Base-by-base conservation (phyloP, 92 coral and sea anemone genomes). In the Metridium senile region DNA sequence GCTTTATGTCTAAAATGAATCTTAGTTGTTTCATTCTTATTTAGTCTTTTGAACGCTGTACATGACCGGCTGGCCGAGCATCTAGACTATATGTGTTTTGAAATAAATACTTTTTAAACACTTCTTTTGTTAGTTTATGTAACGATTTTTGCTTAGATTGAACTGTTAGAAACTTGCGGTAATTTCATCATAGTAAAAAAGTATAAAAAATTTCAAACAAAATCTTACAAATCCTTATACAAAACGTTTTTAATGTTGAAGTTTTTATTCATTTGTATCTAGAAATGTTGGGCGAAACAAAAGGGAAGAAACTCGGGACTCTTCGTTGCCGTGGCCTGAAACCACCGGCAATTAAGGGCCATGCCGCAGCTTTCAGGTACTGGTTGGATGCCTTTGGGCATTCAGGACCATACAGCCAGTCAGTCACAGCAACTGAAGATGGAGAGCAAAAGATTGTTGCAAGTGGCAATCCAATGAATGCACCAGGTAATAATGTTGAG, bases 301-400 rank as follows among this genome's bases (percentile, higher is more conserved):
- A 79, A 52, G 89, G 89, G 17, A 80, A 81, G 30, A 74, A 62
- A 81, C 28, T 85, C 18, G 89, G 89, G 1, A 74, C 89, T 13
- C 64, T 85, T 0, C 53, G 82, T 11, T 85, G 89, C 52, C 82
- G 78, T 33, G 86, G 85, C 54, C 74, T 80, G 18, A 85, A 85
- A 75, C 89, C 82, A 13, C 86, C 89, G 39, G 86, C 51, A 0
- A 26, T 85, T 1, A 80, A 70, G 65, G 86, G 86, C 10, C 82
- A 79, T 75, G 85, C 85, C 0, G 79, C 89, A n/a, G 89, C 86
- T 6, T 85, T 85, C 34, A 25, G 66, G 0, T 86, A 86, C 19
- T 86, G 90, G 90, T 76, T 86, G 23, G 72, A 64, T 68, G 82
- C 69, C 0, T 86, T 86, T 68, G 90, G 90, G 0, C 90, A 81